phyloP scores from a whole-genome alignment of 2,113 vertebrate species.

The Mesembrinibis cayennensis region DNA sequence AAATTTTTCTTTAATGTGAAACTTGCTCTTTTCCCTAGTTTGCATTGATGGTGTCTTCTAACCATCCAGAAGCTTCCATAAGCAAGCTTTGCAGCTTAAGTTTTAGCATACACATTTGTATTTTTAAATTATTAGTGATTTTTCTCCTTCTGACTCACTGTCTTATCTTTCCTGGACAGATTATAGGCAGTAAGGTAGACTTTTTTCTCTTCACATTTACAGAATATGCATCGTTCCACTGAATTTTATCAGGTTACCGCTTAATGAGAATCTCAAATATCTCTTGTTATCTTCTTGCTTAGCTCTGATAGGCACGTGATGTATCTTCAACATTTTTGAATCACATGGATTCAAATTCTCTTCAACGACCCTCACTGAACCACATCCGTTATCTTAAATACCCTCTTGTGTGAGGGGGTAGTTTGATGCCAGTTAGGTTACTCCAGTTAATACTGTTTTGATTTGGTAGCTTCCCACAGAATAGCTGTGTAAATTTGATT shows the following conservation, averaged over 20 bases:
- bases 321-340: background rate
- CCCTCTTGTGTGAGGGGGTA: background rate
- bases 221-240: background rate
- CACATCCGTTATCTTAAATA: background rate
- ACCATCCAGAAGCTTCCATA: background rate
- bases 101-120: background rate
- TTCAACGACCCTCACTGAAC: background rate
- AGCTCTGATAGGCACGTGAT: background rate
- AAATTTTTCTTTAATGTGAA: background rate
- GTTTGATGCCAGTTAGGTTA: background rate
- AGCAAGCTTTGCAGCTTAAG: background rate
- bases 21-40: background rate
- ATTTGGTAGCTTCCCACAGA: background rate
- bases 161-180: background rate
- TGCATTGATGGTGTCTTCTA: background rate
- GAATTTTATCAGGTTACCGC: background rate
- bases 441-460: background rate
- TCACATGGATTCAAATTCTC: background rate
- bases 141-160: background rate
- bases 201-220: background rate
- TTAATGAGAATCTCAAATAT: background rate
- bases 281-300: background rate
- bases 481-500: background rate
- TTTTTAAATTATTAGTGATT: background rate
- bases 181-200: background rate